phyloP scores from a whole-genome alignment of 1,140 invertebrate genomes.

The Lepidurus arcticus region DNA sequence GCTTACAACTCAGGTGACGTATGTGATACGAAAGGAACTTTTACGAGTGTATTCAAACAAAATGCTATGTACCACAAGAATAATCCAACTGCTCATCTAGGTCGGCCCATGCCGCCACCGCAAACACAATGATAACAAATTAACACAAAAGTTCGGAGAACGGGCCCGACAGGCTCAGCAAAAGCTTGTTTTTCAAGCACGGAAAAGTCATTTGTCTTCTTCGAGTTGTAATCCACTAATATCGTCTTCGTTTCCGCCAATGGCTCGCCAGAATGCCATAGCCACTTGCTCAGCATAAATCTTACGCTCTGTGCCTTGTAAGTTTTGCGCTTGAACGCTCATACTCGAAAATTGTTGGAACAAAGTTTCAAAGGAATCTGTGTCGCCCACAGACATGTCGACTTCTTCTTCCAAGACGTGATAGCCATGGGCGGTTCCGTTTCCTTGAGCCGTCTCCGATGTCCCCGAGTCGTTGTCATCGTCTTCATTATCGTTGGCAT shows the following conservation, averaged over 20 bases:
- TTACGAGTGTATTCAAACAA: too few relatives aligned
- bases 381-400: conserved; percentile 37
- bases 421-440: background rate
- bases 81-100: background rate
- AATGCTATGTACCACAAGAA: too few relatives aligned
- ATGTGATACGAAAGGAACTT: too few relatives aligned
- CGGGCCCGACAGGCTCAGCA: background rate
- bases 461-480: conserved; percentile 4
- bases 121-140: background rate
- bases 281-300: conserved; percentile 70
- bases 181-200: conserved; percentile 1
- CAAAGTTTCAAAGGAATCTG: conserved; percentile 52
- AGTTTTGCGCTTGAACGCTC: conserved; percentile 59
- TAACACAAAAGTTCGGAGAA: background rate
- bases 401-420: conserved; percentile 26
- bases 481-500: conserved; percentile 11
- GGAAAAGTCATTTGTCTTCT: conserved; percentile 22
- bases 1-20: too few relatives aligned
- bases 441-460: conserved; percentile 23
- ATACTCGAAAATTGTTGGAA: conserved; percentile 58
- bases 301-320: conserved; percentile 59
- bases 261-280: conserved; percentile 68
- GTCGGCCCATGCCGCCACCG: background rate
- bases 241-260: conserved; percentile 68
- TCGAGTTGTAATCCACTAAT: conserved; percentile 45